These are phyloP conservation scores for Creontiades dilutus DNA, from an alignment of 2,888 invertebrate genomes.

Conservation along the genomic window DNA sequence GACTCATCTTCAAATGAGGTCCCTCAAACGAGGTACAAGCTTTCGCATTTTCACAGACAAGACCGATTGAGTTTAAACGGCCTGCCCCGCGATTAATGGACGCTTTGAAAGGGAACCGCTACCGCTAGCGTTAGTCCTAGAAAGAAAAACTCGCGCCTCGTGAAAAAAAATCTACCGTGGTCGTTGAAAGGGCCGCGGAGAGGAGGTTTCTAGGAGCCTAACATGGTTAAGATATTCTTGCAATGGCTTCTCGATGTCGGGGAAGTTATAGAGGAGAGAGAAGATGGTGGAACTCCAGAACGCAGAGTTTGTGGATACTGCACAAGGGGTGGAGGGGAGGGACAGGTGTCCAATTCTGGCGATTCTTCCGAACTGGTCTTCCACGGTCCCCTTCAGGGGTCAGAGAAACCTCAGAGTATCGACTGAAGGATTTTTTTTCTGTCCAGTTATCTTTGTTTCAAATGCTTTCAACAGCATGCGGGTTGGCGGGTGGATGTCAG, in stretches of 20 bases:
- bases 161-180: neutral
- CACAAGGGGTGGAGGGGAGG: neutral
- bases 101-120: constrained; percentile 20
- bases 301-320: neutral
- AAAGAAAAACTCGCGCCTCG: constrained; percentile 17
- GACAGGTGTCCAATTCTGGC: constrained; percentile 13
- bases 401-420: neutral
- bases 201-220: constrained; percentile 20
- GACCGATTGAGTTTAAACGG: constrained; percentile 30
- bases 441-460: too few relatives aligned
- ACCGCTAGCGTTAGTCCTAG: constrained; percentile 35
- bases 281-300: neutral
- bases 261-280: constrained; percentile 11
- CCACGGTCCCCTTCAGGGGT: neutral
- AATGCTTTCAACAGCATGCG: too few relatives aligned
- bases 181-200: neutral
- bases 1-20: constrained; percentile 26
- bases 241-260: constrained; percentile 35
- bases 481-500: too few relatives aligned
- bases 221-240: constrained; percentile 31
- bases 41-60: constrained; percentile 26
- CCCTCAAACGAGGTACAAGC: constrained; percentile 16
- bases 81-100: constrained; percentile 13
- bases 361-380: constrained; percentile 30
- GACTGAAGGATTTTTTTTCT: neutral